Conservation (phyloP, 2,113 vertebrate genomes). For the Microtus ochrogaster region DNA sequence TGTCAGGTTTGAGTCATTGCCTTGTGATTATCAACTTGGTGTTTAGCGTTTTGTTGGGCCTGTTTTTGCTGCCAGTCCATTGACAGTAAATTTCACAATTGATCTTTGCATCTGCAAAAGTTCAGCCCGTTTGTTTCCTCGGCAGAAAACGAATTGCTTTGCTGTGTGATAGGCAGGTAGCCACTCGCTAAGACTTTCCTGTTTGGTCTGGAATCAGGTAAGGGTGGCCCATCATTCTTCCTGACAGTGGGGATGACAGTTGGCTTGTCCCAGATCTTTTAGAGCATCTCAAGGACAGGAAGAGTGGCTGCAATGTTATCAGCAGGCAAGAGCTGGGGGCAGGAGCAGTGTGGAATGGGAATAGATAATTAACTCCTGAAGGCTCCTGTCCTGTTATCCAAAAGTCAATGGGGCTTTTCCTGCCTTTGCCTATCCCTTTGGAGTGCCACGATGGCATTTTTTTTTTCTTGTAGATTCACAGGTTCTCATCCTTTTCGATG, state of each 20-base stretch:
- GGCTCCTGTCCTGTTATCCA: neutral
- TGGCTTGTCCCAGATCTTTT: slow-evolving; percentile 21
- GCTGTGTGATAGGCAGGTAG: slow-evolving; percentile 64
- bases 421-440: neutral
- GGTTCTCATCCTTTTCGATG: neutral
- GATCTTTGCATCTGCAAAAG: slow-evolving; percentile 59
- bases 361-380: slow-evolving; percentile 51
- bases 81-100: slow-evolving; percentile 70
- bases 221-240: slow-evolving; percentile 70
- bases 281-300: slow-evolving; percentile 58
- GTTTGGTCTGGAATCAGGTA: slow-evolving; percentile 65
- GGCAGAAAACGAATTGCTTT: slow-evolving; percentile 62
- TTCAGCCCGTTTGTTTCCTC: slow-evolving; percentile 72
- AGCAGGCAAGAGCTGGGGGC: neutral
- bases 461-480: neutral
- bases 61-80: slow-evolving; percentile 60
- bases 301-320: slow-evolving; percentile 52
- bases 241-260: slow-evolving; percentile 44
- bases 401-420: neutral
- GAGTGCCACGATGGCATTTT: neutral
- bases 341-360: neutral
- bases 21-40: slow-evolving; percentile 44
- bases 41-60: slow-evolving; percentile 65
- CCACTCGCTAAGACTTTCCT: slow-evolving; percentile 56
- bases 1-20: slow-evolving; percentile 61